Conservation (phyloP, 1,140 invertebrate genomes). For the Saccostrea glomerata region DNA sequence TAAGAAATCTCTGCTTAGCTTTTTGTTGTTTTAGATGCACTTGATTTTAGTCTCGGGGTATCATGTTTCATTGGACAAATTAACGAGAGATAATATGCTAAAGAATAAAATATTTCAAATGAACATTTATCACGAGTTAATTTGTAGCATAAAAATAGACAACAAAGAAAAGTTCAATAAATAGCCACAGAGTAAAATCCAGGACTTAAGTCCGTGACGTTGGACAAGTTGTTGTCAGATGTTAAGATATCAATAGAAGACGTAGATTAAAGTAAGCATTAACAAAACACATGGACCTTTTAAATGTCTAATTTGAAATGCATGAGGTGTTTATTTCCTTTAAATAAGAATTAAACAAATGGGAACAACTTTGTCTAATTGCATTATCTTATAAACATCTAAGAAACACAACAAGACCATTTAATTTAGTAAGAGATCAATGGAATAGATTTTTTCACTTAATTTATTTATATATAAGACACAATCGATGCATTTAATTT, state of each 20-base stretch:
- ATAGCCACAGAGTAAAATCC: not conserved
- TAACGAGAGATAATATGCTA: not conserved
- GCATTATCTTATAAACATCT: not conserved
- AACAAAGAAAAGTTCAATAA: not conserved
- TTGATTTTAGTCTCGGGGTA: not conserved
- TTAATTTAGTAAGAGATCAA: not conserved
- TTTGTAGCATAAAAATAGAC: not conserved
- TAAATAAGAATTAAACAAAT: not conserved
- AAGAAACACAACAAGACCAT: not conserved
- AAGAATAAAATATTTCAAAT: constrained; percentile 2
- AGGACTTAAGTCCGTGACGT: not conserved
- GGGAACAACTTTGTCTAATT: not conserved
- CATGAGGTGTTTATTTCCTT: not conserved
- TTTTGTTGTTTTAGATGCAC: constrained; percentile 28
- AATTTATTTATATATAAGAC: not conserved
- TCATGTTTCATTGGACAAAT: constrained; percentile 1
- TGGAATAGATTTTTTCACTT: not conserved
- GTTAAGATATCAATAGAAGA: not conserved
- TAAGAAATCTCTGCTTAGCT: not conserved
- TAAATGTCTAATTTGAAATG: not conserved
- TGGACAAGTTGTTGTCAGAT: not conserved
- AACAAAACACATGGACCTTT: not conserved
- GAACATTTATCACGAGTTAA: constrained; percentile 18
- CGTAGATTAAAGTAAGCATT: not conserved
- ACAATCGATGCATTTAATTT: not conserved